phyloP scores from a whole-genome alignment of 2,797 vertebrate species.

The Hydrophis major region DNA sequence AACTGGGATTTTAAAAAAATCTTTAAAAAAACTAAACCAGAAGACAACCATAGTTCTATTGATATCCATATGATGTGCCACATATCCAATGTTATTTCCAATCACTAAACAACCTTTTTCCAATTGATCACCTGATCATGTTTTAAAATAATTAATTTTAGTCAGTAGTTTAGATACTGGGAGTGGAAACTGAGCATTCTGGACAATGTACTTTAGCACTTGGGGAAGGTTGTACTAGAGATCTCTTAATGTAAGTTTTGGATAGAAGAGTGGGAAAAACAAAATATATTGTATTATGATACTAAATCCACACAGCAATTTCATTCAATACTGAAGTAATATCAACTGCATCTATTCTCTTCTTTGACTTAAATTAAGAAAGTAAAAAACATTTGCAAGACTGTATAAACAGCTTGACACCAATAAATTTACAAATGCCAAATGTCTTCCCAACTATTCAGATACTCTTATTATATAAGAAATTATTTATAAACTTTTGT shows the following conservation, averaged over 20 bases:
- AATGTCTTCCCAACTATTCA: slow-evolving; percentile 11
- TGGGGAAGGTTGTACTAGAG: background rate
- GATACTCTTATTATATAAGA: slow-evolving; percentile 12
- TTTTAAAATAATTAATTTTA: background rate
- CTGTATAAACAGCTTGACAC: slow-evolving; percentile 10
- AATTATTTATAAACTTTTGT: slow-evolving; percentile 21
- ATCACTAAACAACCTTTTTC: background rate
- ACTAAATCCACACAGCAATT: background rate
- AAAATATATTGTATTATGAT: background rate
- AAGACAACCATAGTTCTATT: background rate
- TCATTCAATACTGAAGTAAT: background rate
- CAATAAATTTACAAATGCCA: slow-evolving; percentile 8
- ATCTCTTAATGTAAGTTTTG: background rate
- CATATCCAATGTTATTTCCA: background rate
- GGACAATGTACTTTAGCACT: background rate
- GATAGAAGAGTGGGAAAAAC: background rate
- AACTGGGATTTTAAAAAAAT: background rate
- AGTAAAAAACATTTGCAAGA: background rate
- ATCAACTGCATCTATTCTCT: background rate
- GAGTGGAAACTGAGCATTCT: background rate
- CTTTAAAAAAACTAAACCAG: background rate
- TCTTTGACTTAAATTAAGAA: background rate
- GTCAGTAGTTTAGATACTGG: background rate
- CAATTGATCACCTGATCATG: background rate
- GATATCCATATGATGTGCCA: background rate